Evolutionary conservation across 2,888 invertebrate species (phyloP), one percentile per base, ranked within the genome.

Genomic region (Melikaiella ostensackeni): DNA sequence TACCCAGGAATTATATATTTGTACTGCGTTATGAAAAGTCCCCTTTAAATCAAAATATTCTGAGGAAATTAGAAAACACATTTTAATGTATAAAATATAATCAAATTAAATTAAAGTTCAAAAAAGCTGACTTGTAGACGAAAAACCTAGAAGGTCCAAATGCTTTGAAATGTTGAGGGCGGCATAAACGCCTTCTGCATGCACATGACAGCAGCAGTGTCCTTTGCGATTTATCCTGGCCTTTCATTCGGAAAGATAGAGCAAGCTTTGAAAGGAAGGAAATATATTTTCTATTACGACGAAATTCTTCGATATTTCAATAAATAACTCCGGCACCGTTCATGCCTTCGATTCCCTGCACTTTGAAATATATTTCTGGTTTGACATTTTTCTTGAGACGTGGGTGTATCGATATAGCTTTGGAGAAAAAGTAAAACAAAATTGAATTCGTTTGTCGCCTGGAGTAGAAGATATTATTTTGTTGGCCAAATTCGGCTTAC

Each of bases 231-330:
- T 66, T 66, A 66, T 66, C 42, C 16, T 66, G 66, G 66, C 46
- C 46, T 46, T 66, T 66, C 42, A 66, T 66, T 66, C 66, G 24
- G 27, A 66, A 66, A 46, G 24, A 38, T 63, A 63, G 33, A 63
- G n/a, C 42, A 64, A 42, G 27, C 42, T 42, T 42, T 64, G 42
- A 42, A 64, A 64, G 42, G 42, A 64, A 42, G 64, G 42, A 64
- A 64, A 64, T 42, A 66, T 66, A 46, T 66, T 46, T 66, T 24
- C 64, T 46, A 46, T 66, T 66, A 66, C 66, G 42, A 42, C 24
- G 19, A 42, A 42, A 42, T 66, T 63, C 35, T 8, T 46, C 27
- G 21, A 61, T 19, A 61, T 61, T 30, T 61, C 61, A 66, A 66
- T 66, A 66, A 66, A 66, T 66, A 66, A 66, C 42, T 27, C 19